These are phyloP conservation scores for Oreohelix idahoensis DNA, from an alignment of 1,140 invertebrate species.

Conservation along the genomic window DNA sequence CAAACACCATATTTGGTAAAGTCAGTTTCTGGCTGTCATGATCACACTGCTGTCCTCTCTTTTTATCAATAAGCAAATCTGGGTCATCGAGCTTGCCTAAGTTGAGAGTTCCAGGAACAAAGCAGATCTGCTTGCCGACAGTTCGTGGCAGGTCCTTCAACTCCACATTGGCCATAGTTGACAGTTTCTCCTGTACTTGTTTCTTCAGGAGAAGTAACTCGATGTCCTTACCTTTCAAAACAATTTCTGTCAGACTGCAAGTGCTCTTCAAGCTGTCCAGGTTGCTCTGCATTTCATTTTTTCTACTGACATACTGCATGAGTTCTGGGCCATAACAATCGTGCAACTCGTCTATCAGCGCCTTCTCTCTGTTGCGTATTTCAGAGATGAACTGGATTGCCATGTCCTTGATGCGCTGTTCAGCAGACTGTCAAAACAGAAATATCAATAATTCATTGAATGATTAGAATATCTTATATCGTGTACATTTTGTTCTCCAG, in stretches of 20 bases:
- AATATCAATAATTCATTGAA: too few species aligned
- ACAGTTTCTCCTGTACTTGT: conserved; percentile 72
- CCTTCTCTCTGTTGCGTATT: conserved; percentile 69
- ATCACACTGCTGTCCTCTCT: conserved; percentile 7
- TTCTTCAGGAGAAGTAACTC: conserved; percentile 73
- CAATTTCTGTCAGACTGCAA: conserved; percentile 71
- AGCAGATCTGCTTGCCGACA: conserved; percentile 67
- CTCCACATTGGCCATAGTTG: conserved; percentile 63
- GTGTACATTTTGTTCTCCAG: too few species aligned
- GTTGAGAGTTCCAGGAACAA: conserved; percentile 67
- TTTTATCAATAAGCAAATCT: conserved; percentile 56
- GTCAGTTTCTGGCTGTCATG: conserved; percentile 39
- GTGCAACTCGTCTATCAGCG: conserved; percentile 71
- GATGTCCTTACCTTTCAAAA: conserved; percentile 73
- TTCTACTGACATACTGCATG: conserved; percentile 70
- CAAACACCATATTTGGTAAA: conserved; percentile 28
- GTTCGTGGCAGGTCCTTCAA: conserved; percentile 65
- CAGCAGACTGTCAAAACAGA: conserved; percentile 45
- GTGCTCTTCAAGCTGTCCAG: conserved; percentile 73
- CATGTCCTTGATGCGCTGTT: conserved; percentile 69
- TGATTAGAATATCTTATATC: too few species aligned
- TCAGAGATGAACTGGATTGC: conserved; percentile 71
- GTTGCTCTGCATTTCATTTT: conserved; percentile 68
- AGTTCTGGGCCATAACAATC: conserved; percentile 68
- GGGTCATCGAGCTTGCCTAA: conserved; percentile 66